Percentiles rank a stretch among this genome's conserved stretches.
These are phyloP conservation scores for Acromyrmex heyeri DNA, from an alignment of 1,140 invertebrate genomes.

Conservation along the genomic window DNA sequence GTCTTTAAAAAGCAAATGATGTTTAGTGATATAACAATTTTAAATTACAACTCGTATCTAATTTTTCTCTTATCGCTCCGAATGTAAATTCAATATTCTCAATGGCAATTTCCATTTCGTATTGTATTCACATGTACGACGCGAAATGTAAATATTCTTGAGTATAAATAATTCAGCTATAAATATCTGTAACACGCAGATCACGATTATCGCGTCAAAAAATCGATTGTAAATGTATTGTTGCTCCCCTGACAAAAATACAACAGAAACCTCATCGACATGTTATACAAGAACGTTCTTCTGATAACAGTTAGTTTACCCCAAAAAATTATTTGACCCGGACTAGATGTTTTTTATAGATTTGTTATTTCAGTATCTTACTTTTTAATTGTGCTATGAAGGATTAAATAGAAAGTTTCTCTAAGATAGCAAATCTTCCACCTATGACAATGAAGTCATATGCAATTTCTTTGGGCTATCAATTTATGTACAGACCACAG, in stretches of 20 bases:
- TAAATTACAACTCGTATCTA: neutral
- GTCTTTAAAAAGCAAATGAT: conserved; percentile 13
- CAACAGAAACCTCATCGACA: neutral
- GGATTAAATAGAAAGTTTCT: too few species aligned
- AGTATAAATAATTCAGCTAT: neutral
- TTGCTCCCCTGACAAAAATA: neutral
- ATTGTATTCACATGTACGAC: too few species aligned
- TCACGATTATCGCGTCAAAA: neutral
- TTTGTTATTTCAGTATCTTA: too few species aligned
- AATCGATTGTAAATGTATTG: conserved; percentile 1
- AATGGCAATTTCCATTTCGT: neutral
- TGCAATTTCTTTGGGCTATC: too few species aligned
- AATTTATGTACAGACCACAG: too few species aligned
- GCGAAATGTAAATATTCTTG: neutral
- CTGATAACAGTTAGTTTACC: too few species aligned
- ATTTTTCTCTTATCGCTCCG: neutral
- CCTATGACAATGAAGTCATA: too few species aligned
- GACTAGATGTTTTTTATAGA: too few species aligned
- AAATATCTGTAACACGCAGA: too few species aligned
- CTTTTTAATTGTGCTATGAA: too few species aligned
- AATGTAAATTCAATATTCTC: neutral
- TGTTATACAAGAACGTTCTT: neutral
- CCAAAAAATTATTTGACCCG: too few species aligned
- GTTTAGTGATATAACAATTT: conserved; percentile 10
- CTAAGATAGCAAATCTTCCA: too few species aligned